These are phyloP conservation scores for Sciurus carolinensis DNA, from an alignment of 2,797 vertebrate species.

Conservation along the genomic window DNA sequence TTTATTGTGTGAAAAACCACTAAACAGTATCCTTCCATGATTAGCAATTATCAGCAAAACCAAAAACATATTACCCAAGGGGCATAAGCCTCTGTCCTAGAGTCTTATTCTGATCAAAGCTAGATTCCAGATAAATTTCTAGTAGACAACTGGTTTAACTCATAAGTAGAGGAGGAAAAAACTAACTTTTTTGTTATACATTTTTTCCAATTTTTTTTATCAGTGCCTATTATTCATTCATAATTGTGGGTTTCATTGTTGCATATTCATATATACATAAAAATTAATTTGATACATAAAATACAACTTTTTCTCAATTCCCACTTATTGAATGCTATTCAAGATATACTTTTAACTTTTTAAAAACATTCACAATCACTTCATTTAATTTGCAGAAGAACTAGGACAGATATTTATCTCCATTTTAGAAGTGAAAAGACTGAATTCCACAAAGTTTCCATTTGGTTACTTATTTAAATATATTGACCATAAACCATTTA, in stretches of 20 bases:
- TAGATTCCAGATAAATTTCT: background rate
- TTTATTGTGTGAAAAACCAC: background rate
- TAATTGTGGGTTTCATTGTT: too few relatives aligned
- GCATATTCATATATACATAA: too few relatives aligned
- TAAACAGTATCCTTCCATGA: background rate
- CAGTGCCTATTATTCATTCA: too few relatives aligned
- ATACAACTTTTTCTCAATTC: background rate
- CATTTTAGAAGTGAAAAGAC: background rate
- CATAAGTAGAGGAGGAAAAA: background rate
- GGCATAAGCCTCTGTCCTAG: background rate
- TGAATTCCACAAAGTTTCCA: background rate
- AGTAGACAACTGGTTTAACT: background rate
- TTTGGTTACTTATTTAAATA: background rate
- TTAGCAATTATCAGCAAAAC: background rate
- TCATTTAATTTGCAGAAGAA: constrained; percentile 16
- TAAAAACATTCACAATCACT: background rate
- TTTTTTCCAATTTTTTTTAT: too few relatives aligned
- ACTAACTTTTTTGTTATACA: background rate
- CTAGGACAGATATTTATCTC: background rate
- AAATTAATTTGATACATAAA: background rate
- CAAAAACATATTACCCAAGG: background rate
- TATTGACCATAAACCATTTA: background rate
- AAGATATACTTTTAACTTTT: background rate
- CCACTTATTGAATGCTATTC: background rate
- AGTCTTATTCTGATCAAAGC: background rate